Conservation (phyloP, 2,888 invertebrate species). For the Epistrophella euchroma region DNA sequence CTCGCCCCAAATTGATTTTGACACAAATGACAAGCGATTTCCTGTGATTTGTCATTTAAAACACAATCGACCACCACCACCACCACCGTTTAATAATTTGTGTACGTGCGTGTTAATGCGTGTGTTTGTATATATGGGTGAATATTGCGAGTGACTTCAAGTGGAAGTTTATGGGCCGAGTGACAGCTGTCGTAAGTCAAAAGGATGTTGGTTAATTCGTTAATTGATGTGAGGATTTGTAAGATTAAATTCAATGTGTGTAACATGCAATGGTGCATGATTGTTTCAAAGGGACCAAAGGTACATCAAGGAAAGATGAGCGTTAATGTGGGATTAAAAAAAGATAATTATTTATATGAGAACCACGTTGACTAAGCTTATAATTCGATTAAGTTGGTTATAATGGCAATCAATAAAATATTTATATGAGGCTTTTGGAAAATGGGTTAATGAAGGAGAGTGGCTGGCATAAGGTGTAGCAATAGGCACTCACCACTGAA, state of each 20-base stretch:
- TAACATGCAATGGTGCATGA: conserved; percentile 36
- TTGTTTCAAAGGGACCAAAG: conserved; percentile 29
- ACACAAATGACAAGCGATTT: conserved; percentile 61
- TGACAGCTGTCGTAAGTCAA: conserved; percentile 64
- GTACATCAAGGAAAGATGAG: conserved; percentile 23
- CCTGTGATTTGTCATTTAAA: conserved; percentile 37
- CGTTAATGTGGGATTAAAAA: neutral
- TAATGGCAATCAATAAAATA: conserved; percentile 38
- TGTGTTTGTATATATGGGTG: neutral
- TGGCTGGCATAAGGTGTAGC: neutral
- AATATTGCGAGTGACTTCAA: conserved; percentile 50
- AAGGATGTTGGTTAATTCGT: conserved; percentile 52
- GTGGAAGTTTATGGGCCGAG: conserved; percentile 57
- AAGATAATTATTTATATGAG: neutral
- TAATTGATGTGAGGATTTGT: conserved; percentile 64
- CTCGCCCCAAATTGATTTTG: conserved; percentile 46
- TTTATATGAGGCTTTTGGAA: conserved; percentile 4
- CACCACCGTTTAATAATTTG: conserved; percentile 41
- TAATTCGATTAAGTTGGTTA: conserved; percentile 42
- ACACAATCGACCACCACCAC: conserved; percentile 24
- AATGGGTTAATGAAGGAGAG: neutral
- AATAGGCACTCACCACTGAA: neutral
- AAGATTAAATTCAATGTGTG: conserved; percentile 50
- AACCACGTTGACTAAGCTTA: conserved; percentile 16
- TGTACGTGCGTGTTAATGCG: neutral